A percentile compares a stretch with the other conserved stretches of the same genome.
Evolutionary conservation across 2,797 vertebrate genomes (phyloP).

Genomic region (Hoplostethus mediterraneus): DNA sequence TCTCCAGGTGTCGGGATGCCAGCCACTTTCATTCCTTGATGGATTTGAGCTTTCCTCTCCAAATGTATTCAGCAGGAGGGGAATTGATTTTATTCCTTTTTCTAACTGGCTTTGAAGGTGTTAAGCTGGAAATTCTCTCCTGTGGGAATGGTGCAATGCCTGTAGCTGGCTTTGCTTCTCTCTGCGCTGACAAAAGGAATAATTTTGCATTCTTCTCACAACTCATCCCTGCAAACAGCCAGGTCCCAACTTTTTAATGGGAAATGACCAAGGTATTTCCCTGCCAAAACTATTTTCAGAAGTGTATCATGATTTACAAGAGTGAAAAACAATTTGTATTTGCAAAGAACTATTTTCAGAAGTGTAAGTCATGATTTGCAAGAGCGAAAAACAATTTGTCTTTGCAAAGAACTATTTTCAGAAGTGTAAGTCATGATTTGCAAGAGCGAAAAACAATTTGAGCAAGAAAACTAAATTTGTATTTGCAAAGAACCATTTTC

Average conservation of each 20-base stretch:
- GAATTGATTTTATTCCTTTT: constrained; percentile 23
- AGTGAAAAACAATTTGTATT: no score
- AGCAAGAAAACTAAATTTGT: no score
- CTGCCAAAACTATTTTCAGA: no score
- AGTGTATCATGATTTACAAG: no score
- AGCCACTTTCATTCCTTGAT: constrained; percentile 29
- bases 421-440: no score
- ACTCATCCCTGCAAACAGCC: neutral
- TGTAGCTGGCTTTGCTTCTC: neutral
- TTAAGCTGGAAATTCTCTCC: constrained; percentile 32
- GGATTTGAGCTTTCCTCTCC: constrained; percentile 41
- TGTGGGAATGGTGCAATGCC: constrained; percentile 14
- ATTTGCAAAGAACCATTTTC: no score
- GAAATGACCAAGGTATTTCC: no score
- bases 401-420: no score
- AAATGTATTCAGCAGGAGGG: constrained; percentile 37
- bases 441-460: no score
- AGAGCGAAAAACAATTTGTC: no score
- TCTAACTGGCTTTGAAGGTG: constrained; percentile 33
- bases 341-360: no score
- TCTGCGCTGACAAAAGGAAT: constrained; percentile 12
- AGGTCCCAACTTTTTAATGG: neutral
- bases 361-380: no score
- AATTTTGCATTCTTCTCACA: constrained; percentile 2
- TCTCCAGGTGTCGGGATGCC: constrained; percentile 28